Evolutionary conservation across 1,140 invertebrate species (phyloP).

Genomic region (Eriocheir sinensis): DNA sequence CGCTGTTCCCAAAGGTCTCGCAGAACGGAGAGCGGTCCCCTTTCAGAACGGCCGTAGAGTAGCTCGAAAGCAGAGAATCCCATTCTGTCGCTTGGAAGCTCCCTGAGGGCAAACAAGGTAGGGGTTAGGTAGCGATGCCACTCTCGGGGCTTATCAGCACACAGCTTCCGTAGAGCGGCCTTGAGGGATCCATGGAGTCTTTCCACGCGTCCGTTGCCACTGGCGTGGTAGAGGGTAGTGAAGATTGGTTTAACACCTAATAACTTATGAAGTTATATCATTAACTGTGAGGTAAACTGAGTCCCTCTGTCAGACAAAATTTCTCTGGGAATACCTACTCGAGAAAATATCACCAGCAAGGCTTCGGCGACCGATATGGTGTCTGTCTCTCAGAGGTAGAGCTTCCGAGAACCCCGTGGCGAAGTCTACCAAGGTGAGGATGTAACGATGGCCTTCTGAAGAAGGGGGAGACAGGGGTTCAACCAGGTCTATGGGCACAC

Average conservation of each 20-base stretch:
- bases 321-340: slow-evolving; percentile 16
- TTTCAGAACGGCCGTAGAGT: not conserved
- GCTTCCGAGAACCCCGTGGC: slow-evolving; percentile 37
- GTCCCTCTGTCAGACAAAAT: slow-evolving; percentile 27
- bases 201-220: slow-evolving; percentile 18
- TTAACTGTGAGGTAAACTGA: slow-evolving; percentile 33
- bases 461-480: slow-evolving; percentile 2
- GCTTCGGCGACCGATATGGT: slow-evolving; percentile 18
- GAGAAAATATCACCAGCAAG: not conserved
- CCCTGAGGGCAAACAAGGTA: not conserved
- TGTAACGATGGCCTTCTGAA: slow-evolving; percentile 38
- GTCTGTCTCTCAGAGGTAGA: not conserved
- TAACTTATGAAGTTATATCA: not conserved
- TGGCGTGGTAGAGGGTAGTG: slow-evolving; percentile 16
- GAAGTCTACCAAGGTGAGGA: slow-evolving; percentile 34
- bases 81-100: not conserved
- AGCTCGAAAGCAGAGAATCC: not conserved
- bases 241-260: not conserved
- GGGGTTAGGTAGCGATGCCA: not conserved
- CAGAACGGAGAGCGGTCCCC: not conserved
- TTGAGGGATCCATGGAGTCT: slow-evolving; percentile 29
- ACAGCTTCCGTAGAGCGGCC: not conserved
- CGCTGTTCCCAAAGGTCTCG: not conserved
- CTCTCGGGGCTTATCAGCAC: slow-evolving; percentile 1
- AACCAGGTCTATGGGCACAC: slow-evolving; percentile 15